Base-by-base conservation (phyloP, 2,888 invertebrate species). In the Agonopterix subpropinquella region DNA sequence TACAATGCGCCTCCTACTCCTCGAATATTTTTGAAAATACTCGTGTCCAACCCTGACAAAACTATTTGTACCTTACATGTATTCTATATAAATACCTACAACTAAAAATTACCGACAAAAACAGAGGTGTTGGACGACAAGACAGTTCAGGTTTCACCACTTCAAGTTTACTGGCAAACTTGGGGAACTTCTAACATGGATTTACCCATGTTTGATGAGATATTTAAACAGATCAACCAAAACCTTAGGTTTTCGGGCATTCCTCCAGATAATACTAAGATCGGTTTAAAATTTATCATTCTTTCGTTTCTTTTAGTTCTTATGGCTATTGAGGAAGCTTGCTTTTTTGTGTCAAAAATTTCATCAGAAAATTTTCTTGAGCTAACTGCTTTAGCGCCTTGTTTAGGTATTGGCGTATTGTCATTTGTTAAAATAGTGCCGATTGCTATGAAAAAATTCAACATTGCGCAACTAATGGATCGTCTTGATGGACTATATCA, bases 381-480 rank as follows among this genome's bases (percentile, higher is more conserved):
- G 39, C 52, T 84, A 7, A 80, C 81, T 1, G 66, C 78, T 49
- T 53, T 82, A 28, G 72, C 73, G 1, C 82, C 83, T 0, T 81
- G 80, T 43, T 49, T 62, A 3, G 71, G 71, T 44, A 62, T 73
- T 0, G 83, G 82, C 0, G 7, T 68, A n/a, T 51, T 82, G 41
- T 70, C 81, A 0, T 1, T 52, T 5, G 48, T 76, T 13, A 83
- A 83, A 69, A 64, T 76, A 0, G 2, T 62, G n/a, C 49, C 46
- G 47, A 49, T 55, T 41, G 54, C 50, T 50, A 13, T 45, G 18
- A 54, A 53, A 35, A 49, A 47, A 35, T 8, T 2, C 2, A 69
- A 70, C 52, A 67, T 80, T 41, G 72, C 62, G 37, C 28, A 67
- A n/a, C 53, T 83, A 10, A 59, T 69, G 0, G 54, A 69, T 11